Conservation (phyloP, 2,888 invertebrate species). For the Scaptomyza parva region DNA sequence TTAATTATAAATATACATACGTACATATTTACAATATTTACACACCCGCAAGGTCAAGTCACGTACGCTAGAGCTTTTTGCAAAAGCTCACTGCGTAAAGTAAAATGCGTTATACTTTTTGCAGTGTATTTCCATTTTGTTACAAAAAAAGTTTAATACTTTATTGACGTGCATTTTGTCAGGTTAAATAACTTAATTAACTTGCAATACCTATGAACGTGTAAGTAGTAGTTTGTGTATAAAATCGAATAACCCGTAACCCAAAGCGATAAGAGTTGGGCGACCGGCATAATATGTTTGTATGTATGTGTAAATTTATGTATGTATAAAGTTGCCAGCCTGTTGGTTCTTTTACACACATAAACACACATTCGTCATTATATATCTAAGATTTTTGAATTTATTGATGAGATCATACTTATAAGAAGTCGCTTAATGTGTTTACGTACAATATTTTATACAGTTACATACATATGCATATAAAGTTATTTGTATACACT, state of each 20-base stretch:
- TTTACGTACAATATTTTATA: not conserved
- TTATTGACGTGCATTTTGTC: not conserved
- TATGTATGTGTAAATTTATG: not conserved
- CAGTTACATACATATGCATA: slow-evolving; percentile 7
- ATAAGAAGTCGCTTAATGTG: not conserved
- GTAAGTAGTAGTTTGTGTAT: not conserved
- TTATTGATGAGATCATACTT: slow-evolving; percentile 5
- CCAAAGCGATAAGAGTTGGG: slow-evolving; percentile 18
- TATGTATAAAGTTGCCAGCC: slow-evolving; percentile 2
- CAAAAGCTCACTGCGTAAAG: slow-evolving; percentile 3
- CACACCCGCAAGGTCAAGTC: not conserved
- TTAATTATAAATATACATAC: not conserved
- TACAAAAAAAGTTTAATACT: not conserved
- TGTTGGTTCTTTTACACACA: slow-evolving; percentile 10
- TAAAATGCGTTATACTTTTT: not conserved
- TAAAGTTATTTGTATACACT: not conserved
- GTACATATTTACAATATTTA: not conserved
- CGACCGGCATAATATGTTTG: not conserved
- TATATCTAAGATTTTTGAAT: slow-evolving; percentile 2
- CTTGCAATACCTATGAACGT: not conserved
- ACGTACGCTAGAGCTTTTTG: slow-evolving; percentile 4
- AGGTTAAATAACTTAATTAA: not conserved
- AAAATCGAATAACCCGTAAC: slow-evolving; percentile 23
- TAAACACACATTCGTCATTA: not conserved
- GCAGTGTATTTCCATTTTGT: slow-evolving; percentile 1